Percentiles rank a stretch among this genome's conserved stretches.
These are phyloP conservation scores for Natrix natrix DNA, from an alignment of 2,797 vertebrate genomes.

Conservation along the genomic window DNA sequence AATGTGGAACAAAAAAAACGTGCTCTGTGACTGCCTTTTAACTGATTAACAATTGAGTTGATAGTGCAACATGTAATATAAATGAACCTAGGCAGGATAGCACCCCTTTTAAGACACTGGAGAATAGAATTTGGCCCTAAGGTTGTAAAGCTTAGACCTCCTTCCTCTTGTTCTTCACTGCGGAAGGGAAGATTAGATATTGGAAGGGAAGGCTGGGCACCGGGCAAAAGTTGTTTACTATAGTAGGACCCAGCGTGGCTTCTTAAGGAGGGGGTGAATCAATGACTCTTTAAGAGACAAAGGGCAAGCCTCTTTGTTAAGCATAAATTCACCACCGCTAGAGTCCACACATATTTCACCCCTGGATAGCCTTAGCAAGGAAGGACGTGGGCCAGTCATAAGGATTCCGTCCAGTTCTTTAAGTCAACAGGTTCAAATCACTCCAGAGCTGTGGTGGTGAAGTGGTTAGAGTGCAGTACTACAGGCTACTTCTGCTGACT, in stretches of 20 bases:
- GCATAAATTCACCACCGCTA: not conserved
- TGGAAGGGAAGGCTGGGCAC: not conserved
- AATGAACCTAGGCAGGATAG: slow-evolving; percentile 13
- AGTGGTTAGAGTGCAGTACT: too few species aligned
- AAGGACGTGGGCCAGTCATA: not conserved
- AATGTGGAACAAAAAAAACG: not conserved
- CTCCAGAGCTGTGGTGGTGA: not conserved
- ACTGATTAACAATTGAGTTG: not conserved
- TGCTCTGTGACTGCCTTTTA: not conserved
- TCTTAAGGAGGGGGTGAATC: not conserved
- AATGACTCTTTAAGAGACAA: not conserved
- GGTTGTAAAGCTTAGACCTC: not conserved
- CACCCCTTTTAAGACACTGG: not conserved
- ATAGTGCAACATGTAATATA: slow-evolving; percentile 12
- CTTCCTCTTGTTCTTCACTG: not conserved
- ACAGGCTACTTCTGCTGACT: too few species aligned
- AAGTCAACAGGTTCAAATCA: not conserved
- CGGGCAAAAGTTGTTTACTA: not conserved
- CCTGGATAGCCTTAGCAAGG: not conserved
- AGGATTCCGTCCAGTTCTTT: not conserved
- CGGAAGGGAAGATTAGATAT: not conserved
- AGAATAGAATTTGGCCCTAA: slow-evolving; percentile 6
- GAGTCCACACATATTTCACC: not conserved
- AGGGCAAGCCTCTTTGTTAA: not conserved
- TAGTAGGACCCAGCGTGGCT: not conserved